Evolutionary conservation across 2,113 vertebrate species (phyloP).

Genomic region (Bagarius yarrelli): DNA sequence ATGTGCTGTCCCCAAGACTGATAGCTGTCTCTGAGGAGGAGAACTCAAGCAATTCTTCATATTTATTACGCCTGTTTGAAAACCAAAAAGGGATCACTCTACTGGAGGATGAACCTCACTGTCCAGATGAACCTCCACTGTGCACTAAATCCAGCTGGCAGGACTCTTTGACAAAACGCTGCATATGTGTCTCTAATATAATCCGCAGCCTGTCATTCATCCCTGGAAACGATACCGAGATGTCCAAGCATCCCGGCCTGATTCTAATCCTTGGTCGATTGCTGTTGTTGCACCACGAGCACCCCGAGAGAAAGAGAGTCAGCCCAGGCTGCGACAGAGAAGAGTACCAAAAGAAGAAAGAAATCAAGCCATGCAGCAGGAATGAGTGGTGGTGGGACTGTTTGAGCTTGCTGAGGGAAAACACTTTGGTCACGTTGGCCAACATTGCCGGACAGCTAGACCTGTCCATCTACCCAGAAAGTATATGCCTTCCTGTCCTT

Average conservation of each 20-base stretch:
- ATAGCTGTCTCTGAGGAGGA: conserved; percentile 81
- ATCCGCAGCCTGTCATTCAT: conserved; percentile 95
- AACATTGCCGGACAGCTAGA: conserved; percentile 98
- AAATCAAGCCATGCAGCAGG: conserved; percentile 82
- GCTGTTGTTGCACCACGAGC: conserved; percentile 91
- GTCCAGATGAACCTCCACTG: conserved; percentile 88
- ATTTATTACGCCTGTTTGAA: conserved; percentile 77
- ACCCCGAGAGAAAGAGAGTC: conserved; percentile 86
- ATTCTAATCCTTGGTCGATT: conserved; percentile 91
- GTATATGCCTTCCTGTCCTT: conserved; percentile 94
- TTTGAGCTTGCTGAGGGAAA: conserved; percentile 89
- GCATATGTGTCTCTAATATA: conserved; percentile 94
- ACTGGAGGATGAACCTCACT: conserved; percentile 92
- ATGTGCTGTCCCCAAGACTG: conserved; percentile 83
- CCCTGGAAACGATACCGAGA: conserved; percentile 91
- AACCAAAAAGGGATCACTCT: conserved; percentile 84
- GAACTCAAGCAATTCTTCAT: conserved; percentile 66
- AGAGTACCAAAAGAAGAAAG: conserved; percentile 82
- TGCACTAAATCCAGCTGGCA: conserved; percentile 87
- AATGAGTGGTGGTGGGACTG: conserved; percentile 99
- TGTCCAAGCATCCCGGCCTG: conserved; percentile 96
- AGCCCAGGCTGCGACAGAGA: conserved; percentile 87
- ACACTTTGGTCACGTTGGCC: conserved; percentile 94
- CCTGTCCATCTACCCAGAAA: conserved; percentile 92
- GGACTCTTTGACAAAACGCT: conserved; percentile 90